Percentiles rank a stretch among this genome's conserved stretches.
These are phyloP conservation scores for Athene cunicularia DNA, from an alignment of 2,113 vertebrate species.

Conservation along the genomic window DNA sequence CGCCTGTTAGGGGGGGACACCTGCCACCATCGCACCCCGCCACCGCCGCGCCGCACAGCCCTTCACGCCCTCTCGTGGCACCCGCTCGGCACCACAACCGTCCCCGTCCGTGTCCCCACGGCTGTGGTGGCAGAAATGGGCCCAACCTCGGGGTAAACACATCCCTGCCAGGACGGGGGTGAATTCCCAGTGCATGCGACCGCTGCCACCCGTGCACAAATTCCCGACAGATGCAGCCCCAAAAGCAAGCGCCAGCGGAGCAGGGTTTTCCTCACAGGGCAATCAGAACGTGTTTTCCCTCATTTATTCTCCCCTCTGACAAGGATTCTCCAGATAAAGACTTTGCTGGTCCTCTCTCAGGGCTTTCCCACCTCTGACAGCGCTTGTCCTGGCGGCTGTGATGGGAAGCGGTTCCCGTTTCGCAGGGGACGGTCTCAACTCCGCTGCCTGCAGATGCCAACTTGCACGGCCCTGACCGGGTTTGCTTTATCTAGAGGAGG, in stretches of 20 bases:
- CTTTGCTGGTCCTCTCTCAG: fast-evolving
- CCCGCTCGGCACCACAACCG: not conserved
- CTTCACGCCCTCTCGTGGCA: conserved; percentile 4
- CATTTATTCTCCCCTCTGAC: not conserved
- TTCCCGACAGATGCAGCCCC: not conserved
- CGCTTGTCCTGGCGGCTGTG: not conserved
- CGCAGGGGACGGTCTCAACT: fast-evolving
- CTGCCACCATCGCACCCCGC: not conserved
- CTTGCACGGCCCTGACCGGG: fast-evolving
- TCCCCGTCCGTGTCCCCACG: not conserved
- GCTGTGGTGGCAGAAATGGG: not conserved
- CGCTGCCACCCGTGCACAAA: fast-evolving
- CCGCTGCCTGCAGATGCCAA: fast-evolving
- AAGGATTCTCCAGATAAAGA: not conserved
- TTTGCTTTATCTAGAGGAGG: not conserved
- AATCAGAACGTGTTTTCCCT: fast-evolving
- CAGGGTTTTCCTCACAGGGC: fast-evolving
- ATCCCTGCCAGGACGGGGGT: fast-evolving
- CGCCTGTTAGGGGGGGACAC: not conserved
- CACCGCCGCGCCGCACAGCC: fast-evolving
- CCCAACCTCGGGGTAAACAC: fast-evolving
- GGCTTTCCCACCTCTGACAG: not conserved
- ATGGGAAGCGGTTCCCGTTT: not conserved
- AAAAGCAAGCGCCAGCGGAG: fast-evolving
- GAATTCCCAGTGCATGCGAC: fast-evolving